Conservation (phyloP, 2,113 vertebrate genomes). For the Lagenorhynchus albirostris region DNA sequence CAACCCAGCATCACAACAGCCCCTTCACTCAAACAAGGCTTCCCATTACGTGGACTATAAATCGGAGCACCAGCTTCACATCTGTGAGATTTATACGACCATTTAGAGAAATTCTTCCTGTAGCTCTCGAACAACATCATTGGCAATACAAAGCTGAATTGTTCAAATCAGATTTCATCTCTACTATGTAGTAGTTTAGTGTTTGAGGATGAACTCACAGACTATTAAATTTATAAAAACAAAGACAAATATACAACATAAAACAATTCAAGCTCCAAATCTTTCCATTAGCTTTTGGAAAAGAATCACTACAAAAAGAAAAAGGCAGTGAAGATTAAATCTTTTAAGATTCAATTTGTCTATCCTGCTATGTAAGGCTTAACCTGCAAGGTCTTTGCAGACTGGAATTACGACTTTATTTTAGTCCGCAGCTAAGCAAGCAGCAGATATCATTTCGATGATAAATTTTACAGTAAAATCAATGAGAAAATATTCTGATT, state of each 20-base stretch:
- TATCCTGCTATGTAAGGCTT: constrained; percentile 46
- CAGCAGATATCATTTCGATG: constrained; percentile 31
- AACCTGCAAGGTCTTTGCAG: constrained; percentile 20
- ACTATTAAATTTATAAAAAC: constrained; percentile 72
- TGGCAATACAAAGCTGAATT: constrained; percentile 66
- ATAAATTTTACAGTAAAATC: constrained; percentile 44
- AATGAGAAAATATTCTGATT: constrained; percentile 45
- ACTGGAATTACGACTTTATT: constrained; percentile 59
- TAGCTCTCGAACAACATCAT: constrained; percentile 78
- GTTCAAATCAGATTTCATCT: constrained; percentile 76
- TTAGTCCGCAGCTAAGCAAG: constrained; percentile 32
- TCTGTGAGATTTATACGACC: constrained; percentile 81
- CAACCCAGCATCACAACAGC: constrained; percentile 52
- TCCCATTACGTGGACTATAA: constrained; percentile 68
- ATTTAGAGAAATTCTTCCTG: constrained; percentile 77
- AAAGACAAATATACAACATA: constrained; percentile 73
- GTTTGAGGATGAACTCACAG: constrained; percentile 75
- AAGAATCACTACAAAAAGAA: constrained; percentile 55
- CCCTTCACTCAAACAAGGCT: constrained; percentile 75
- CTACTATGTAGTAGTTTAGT: constrained; percentile 62
- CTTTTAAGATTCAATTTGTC: constrained; percentile 63
- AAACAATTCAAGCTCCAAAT: constrained; percentile 62
- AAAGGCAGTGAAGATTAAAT: constrained; percentile 53
- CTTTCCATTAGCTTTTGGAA: constrained; percentile 67
- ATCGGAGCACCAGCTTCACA: constrained; percentile 71